These are phyloP conservation scores for Aricia agestis DNA, from an alignment of 1,140 invertebrate species.

Conservation along the genomic window DNA sequence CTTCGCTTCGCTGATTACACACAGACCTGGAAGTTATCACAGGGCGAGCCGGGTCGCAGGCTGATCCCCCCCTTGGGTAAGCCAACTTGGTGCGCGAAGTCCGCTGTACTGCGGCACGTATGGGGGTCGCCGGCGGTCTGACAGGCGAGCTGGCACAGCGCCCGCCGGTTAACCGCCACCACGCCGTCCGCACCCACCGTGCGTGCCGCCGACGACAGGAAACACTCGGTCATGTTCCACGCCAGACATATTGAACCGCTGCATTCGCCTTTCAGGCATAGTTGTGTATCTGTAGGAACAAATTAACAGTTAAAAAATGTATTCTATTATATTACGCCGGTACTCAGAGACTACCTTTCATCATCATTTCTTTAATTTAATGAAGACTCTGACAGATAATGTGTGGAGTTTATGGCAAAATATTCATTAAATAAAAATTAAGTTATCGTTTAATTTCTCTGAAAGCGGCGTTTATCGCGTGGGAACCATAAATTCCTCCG, in stretches of 20 bases:
- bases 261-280: slow-evolving; percentile 97
- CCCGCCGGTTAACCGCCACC: slow-evolving; percentile 82
- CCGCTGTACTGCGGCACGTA: slow-evolving; percentile 91
- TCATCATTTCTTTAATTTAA: too few species aligned
- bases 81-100: slow-evolving; percentile 85
- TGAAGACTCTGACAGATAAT: too few species aligned
- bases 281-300: slow-evolving; percentile 77
- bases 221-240: slow-evolving; percentile 96
- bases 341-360: too few species aligned
- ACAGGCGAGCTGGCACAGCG: slow-evolving; percentile 97
- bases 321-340: too few species aligned
- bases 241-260: slow-evolving; percentile 96
- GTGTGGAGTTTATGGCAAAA: too few species aligned
- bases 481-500: too few species aligned
- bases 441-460: too few species aligned
- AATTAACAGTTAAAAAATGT: too few species aligned
- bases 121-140: slow-evolving; percentile 86
- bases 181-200: slow-evolving; percentile 78
- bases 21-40: slow-evolving; percentile 99
- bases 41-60: slow-evolving; percentile 94
- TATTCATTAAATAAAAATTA: too few species aligned
- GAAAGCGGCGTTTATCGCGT: too few species aligned
- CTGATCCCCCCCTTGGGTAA: slow-evolving; percentile 91
- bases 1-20: too few species aligned
- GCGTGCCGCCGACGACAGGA: slow-evolving; percentile 92